Base-by-base conservation (phyloP, 23 tunicate species). In the Ciona savignyi region DNA sequence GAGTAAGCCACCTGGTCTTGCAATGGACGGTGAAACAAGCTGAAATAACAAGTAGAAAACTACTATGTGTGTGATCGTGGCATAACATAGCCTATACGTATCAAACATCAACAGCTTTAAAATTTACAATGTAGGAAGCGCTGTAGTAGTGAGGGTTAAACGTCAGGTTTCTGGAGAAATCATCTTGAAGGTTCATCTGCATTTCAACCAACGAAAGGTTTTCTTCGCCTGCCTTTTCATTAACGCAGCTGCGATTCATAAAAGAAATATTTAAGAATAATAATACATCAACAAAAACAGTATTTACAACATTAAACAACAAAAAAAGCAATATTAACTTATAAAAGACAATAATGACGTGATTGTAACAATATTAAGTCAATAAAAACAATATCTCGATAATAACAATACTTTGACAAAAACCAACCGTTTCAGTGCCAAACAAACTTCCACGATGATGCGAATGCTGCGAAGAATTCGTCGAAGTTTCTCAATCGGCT, bases 131-230 rank as follows among this genome's bases (percentile, higher is more conserved):
- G 35, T 78, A 73, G n/a, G 91, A 85, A 25, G 91, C 83, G 72
- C 72, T 72, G 70, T 65, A 85, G 30, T 68, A 78, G 65, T 78
- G 91, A 29, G 91, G 91, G 31, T 85, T 85, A 62, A 85, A 85
- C 1, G 79, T 22, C 25, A 85, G 75, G 24, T 73, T 71, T 31
- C 78, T 72, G 66, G 78, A 66, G 21, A 85, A 35, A 67, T 85
- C 91, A 26, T 70, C 83, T 66, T 85, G 91, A 34, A 85, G 65
- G n/a, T 85, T 78, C 30, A 85, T 66, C 70, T 85, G 91, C 91
- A 85, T 85, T 56, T 85, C 83, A 27, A 78, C 70, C 35, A 85
- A 51, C 21, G 81, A 77, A 25, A 81, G 67, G 62, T 71, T 28
- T 27, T 81, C 80, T 25, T 74, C 60, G 1, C 32, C 63, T 42